Conservation (phyloP, 2,113 vertebrate species). For the Perca schrenkii region DNA sequence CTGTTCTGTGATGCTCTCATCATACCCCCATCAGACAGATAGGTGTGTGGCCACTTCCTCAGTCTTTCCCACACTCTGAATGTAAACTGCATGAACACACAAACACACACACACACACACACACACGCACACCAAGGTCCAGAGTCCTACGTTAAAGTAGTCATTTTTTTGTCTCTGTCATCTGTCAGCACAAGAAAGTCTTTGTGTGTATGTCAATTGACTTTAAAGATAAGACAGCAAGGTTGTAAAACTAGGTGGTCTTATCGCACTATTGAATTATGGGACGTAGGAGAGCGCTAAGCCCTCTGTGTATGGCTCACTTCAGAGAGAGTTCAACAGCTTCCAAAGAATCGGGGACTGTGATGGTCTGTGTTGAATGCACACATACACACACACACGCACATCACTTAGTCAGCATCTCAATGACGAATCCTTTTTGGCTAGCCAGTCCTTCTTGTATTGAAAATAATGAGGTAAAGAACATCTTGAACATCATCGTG, state of each 20-base stretch:
- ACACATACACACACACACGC: constrained; percentile 9
- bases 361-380: constrained; percentile 14
- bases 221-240: neutral
- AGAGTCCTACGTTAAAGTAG: constrained; percentile 25
- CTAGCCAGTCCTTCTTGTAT: neutral
- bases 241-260: constrained; percentile 67
- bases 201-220: constrained; percentile 15
- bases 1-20: too few species aligned
- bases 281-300: constrained; percentile 31
- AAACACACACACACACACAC: constrained; percentile 17
- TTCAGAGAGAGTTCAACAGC: constrained; percentile 36
- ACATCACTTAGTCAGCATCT: constrained; percentile 20
- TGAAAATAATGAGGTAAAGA: constrained; percentile 49
- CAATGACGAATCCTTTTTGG: constrained; percentile 18
- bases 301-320: constrained; percentile 35
- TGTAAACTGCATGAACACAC: constrained; percentile 28
- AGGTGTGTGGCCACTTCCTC: constrained; percentile 36
- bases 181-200: constrained; percentile 51
- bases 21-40: constrained; percentile 75
- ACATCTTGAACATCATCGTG: constrained; percentile 46
- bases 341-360: constrained; percentile 23
- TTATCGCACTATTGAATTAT: constrained; percentile 62
- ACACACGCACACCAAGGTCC: neutral
- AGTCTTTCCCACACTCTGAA: constrained; percentile 60
- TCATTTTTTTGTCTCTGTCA: constrained; percentile 20